Base-by-base conservation (phyloP, 1,140 invertebrate genomes). In the Bradynema listronoti region DNA sequence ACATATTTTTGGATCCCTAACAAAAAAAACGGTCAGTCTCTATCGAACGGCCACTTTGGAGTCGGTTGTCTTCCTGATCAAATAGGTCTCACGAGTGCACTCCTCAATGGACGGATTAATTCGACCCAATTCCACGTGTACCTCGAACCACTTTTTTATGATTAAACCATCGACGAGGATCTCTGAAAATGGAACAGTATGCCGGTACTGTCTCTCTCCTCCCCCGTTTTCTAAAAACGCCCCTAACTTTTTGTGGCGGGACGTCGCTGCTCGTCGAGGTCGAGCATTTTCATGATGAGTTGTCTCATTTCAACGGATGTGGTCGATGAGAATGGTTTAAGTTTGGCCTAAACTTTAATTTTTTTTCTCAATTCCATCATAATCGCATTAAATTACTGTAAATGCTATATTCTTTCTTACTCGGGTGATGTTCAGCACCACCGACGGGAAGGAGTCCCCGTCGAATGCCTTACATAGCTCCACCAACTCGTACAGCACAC, bases 401-500 rank as follows among this genome's bases (percentile, higher is more conserved):
- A 5, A 7, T 34, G 22, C 34, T 22, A 11, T 32, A 14, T 16
- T 19, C 30, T 29, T 7, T 16, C 32, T 46, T 56, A 65, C 63
- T 16, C 52, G 55, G 11, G 63, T 51, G 33, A 65, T 65, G 56
- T 47, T 65, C 32, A 65, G 34, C 29, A 65, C 32, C 22, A 65
- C 41, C 0, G 60, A 51, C 1, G 45, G 36, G 24, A 65, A 56
- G 22, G 63, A 64, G 29, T 65, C 79, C 14, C 82, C 84, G 58
- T 84, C 79, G 73, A 86, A 87, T 6, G 85, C 84, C 65, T 81
- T 80, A 56, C 79, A 80, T 16, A 84, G 73, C 16, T 84, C 83
- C 9, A 85, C 71, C 68, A 87, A 80, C 72, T 90, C 87, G 78
- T 88, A 90, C 14, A 90, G 74, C 61, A 90, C 82, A 78, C 88